phyloP scores from a whole-genome alignment of 2,113 vertebrate species.

The Limnothrissa miodon region DNA sequence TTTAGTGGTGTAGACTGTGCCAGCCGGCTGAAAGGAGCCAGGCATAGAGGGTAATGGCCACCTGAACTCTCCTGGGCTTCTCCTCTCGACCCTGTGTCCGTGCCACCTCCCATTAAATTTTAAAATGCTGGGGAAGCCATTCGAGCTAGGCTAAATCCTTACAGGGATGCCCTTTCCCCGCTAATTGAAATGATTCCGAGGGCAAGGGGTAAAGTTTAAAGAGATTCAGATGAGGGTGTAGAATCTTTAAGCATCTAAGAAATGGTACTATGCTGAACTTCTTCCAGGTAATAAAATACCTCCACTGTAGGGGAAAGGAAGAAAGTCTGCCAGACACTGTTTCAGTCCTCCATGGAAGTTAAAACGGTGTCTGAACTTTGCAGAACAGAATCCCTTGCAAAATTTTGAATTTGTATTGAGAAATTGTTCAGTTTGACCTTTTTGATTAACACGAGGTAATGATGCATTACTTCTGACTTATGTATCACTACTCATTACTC shows the following conservation, averaged over 20 bases:
- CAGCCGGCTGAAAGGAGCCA: conserved; percentile 25
- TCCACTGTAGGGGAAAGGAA: not conserved
- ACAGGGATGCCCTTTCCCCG: conserved; percentile 35
- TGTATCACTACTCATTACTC: not conserved
- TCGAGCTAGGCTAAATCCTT: conserved; percentile 21
- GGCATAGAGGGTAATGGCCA: conserved; percentile 31
- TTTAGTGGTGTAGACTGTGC: not conserved
- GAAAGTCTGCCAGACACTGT: not conserved
- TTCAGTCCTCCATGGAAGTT: not conserved
- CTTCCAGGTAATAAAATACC: not conserved
- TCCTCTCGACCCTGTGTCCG: conserved; percentile 14
- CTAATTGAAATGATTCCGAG: conserved; percentile 47
- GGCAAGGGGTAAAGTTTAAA: conserved; percentile 39
- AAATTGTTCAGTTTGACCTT: not conserved
- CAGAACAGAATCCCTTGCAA: not conserved
- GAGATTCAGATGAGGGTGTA: conserved; percentile 27
- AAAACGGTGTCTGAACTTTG: not conserved
- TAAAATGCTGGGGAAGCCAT: conserved; percentile 12
- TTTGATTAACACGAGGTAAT: not conserved
- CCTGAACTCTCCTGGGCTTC: conserved; percentile 38
- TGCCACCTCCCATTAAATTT: conserved; percentile 38
- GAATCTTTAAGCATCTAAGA: conserved; percentile 25
- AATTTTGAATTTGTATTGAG: not conserved
- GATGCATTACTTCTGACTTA: not conserved
- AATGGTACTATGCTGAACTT: not conserved